Evolutionary conservation across 2,797 vertebrate species (phyloP).

Genomic region (Aratinga solstitialis): DNA sequence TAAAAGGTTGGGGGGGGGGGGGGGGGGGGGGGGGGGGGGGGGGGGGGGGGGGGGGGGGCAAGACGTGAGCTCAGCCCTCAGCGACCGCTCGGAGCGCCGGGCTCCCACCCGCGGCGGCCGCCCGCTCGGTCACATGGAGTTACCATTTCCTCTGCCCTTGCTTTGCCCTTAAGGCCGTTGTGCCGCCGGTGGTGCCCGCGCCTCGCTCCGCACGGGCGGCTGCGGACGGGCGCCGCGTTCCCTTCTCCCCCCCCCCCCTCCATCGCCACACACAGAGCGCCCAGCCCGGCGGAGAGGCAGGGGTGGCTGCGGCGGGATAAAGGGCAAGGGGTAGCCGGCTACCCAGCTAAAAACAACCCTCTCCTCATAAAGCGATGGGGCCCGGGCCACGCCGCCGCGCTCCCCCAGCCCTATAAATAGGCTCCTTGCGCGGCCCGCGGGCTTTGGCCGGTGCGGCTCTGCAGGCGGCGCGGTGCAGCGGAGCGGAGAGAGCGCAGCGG

Average conservation of each 20-base stretch:
- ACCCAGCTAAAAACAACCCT: slow-evolving; percentile 38
- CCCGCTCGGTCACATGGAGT: slow-evolving; percentile 10
- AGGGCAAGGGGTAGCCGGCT: background rate
- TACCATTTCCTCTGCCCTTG: slow-evolving; percentile 52
- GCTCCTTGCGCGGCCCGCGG: slow-evolving; percentile 76
- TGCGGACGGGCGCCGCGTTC: background rate
- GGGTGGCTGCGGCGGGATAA: background rate
- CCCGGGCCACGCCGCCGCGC: slow-evolving; percentile 60
- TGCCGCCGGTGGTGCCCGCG: background rate
- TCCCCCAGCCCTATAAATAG: slow-evolving; percentile 84
- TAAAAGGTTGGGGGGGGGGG: background rate
- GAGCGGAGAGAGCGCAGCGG: background rate
- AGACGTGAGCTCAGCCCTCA: background rate
- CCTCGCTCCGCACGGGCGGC: background rate
- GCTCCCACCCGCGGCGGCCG: background rate
- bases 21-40: fast-evolving
- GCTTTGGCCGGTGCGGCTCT: slow-evolving; percentile 83
- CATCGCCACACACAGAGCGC: background rate
- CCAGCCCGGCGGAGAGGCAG: background rate
- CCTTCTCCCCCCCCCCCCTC: background rate
- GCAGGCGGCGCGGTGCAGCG: background rate
- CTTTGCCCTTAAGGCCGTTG: slow-evolving; percentile 21
- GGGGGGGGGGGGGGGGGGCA: fast-evolving
- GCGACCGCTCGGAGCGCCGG: background rate
- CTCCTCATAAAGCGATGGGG: slow-evolving; percentile 89